Evolutionary conservation across 30 jellyfish, hydroid and myxozoan species (phyloP).

Genomic region (Aurelia coerulea): DNA sequence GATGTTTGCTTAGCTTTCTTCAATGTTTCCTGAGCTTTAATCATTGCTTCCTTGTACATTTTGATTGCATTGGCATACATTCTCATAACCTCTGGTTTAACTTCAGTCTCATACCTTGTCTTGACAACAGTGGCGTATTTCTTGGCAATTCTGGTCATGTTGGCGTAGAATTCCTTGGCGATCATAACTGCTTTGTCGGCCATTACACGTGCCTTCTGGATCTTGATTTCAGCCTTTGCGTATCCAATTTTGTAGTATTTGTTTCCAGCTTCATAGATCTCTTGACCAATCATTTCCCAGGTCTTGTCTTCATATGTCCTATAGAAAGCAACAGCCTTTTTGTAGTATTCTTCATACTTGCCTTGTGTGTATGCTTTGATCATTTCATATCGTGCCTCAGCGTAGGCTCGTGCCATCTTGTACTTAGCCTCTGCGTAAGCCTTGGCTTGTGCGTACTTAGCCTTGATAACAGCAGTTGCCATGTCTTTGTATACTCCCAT

Average conservation of each 20-base stretch:
- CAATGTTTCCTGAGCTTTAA: neutral
- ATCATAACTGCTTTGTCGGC: constrained; percentile 41
- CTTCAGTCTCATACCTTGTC: constrained; percentile 51
- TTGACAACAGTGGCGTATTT: constrained; percentile 24
- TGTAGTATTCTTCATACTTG: constrained; percentile 50
- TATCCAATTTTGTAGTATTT: constrained; percentile 52
- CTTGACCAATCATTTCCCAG: constrained; percentile 88
- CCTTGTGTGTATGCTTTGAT: constrained; percentile 27
- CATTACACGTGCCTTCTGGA: constrained; percentile 24
- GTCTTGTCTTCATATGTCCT: constrained; percentile 85
- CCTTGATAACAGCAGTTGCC: constrained; percentile 42
- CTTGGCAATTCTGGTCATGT: constrained; percentile 37
- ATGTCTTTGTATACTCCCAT: constrained; percentile 70
- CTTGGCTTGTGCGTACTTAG: constrained; percentile 28
- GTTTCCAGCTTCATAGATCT: constrained; percentile 53
- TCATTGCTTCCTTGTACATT: constrained; percentile 24
- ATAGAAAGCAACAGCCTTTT: constrained; percentile 53
- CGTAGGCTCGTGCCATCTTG: constrained; percentile 36
- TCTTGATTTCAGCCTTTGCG: constrained; percentile 22
- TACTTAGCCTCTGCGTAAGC: constrained; percentile 49
- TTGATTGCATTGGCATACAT: constrained; percentile 46
- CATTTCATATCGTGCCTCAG: constrained; percentile 51
- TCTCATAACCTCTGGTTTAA: constrained; percentile 61
- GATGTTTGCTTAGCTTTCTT: constrained; percentile 23
- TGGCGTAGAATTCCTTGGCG: constrained; percentile 55